Evolutionary conservation across 2,113 vertebrate genomes (phyloP).

Genomic region (Thunnus maccoyii): DNA sequence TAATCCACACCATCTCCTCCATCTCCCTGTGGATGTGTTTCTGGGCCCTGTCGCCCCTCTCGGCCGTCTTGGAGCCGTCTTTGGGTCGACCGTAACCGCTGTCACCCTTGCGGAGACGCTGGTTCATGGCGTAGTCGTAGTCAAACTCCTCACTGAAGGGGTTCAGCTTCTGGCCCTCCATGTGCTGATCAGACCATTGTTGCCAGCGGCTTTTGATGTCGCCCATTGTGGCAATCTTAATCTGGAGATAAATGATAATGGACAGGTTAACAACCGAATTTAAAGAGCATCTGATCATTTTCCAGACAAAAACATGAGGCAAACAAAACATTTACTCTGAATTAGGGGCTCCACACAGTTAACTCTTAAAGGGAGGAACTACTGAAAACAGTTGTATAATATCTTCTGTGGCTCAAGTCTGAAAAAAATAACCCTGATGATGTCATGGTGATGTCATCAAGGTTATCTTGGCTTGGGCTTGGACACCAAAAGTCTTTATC

Average conservation of each 20-base stretch:
- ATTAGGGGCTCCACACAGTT: too few relatives aligned
- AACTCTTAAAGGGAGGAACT: too few relatives aligned
- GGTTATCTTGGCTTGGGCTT: too few relatives aligned
- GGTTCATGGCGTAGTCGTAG: constrained; percentile 83
- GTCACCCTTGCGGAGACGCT: constrained; percentile 85
- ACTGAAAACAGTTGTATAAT: too few relatives aligned
- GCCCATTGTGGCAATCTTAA: constrained; percentile 75
- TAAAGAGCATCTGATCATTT: background rate
- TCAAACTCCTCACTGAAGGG: constrained; percentile 90
- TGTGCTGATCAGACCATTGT: constrained; percentile 82
- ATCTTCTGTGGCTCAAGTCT: too few relatives aligned
- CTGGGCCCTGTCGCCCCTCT: constrained; percentile 84
- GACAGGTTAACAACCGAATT: background rate
- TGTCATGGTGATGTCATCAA: too few relatives aligned
- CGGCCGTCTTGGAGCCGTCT: constrained; percentile 85
- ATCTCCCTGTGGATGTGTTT: constrained; percentile 86
- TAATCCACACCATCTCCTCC: constrained; percentile 89
- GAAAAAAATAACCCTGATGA: too few relatives aligned
- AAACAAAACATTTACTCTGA: too few relatives aligned
- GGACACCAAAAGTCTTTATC: too few relatives aligned
- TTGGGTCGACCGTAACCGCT: constrained; percentile 86
- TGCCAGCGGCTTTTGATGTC: constrained; percentile 87
- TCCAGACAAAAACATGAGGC: background rate
- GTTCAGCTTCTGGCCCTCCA: constrained; percentile 86
- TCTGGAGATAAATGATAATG: constrained; percentile 52